Percentiles rank a stretch among this genome's conserved stretches.
Conservation (phyloP, 2,888 invertebrate genomes). For the Hirtodrosophila cameraria region DNA sequence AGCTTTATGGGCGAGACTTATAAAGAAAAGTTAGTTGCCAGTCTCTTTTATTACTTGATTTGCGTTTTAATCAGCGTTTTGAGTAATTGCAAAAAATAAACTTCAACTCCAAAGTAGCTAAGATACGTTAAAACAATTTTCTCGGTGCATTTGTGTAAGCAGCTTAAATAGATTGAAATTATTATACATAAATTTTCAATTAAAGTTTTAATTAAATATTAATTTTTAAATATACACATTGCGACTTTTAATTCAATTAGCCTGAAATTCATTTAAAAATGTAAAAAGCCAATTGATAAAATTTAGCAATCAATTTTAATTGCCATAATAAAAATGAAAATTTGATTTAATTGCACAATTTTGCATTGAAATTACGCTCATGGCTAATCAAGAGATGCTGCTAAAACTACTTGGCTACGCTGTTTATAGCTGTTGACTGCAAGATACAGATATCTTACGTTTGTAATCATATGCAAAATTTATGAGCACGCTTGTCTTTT, state of each 20-base stretch:
- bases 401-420: constrained; percentile 42
- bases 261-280: not conserved
- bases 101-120: constrained; percentile 9
- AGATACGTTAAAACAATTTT: constrained; percentile 28
- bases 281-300: constrained; percentile 12
- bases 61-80: constrained; percentile 67
- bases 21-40: constrained; percentile 69
- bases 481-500: constrained; percentile 44
- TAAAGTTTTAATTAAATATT: constrained; percentile 7
- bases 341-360: constrained; percentile 27
- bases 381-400: constrained; percentile 23
- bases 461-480: constrained; percentile 58
- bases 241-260: constrained; percentile 11
- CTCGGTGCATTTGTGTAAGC: constrained; percentile 7
- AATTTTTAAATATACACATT: not conserved
- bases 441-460: constrained; percentile 45
- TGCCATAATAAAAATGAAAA: constrained; percentile 29
- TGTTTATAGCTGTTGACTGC: constrained; percentile 18
- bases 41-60: constrained; percentile 58
- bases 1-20: constrained; percentile 68
- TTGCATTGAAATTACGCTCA: constrained; percentile 6
- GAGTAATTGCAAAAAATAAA: constrained; percentile 58
- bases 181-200: constrained; percentile 27
- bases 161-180: constrained; percentile 17
- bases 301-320: constrained; percentile 33